Percentiles rank a stretch among this genome's conserved stretches.
Conservation (phyloP, 2,888 invertebrate genomes). For the Papilio demoleus region DNA sequence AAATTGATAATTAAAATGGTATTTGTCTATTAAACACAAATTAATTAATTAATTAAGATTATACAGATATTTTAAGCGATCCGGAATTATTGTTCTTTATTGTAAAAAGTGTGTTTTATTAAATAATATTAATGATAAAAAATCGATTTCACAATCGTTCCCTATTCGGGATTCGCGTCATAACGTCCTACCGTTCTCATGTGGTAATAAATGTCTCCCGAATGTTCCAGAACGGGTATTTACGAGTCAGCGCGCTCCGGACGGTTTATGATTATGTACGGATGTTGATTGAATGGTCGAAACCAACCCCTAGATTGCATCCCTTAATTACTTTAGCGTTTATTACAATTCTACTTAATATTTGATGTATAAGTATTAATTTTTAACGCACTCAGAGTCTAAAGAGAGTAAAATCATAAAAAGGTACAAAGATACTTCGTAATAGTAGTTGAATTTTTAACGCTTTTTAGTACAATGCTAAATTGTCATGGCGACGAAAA, state of each 20-base stretch:
- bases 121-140: neutral
- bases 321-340: conserved; percentile 43
- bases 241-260: conserved; percentile 65
- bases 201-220: conserved; percentile 66
- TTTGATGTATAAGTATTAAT: neutral
- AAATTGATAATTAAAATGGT: no score
- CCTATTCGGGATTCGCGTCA: conserved; percentile 64
- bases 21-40: no score
- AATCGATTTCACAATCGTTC: conserved; percentile 33
- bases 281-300: conserved; percentile 79
- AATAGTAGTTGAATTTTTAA: no score
- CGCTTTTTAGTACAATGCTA: no score
- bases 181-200: conserved; percentile 65
- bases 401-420: no score
- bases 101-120: no score
- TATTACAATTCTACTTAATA: conserved; percentile 22
- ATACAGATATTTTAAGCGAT: no score
- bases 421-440: no score
- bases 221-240: conserved; percentile 64
- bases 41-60: no score
- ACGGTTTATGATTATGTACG: conserved; percentile 80
- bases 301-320: conserved; percentile 60
- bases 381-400: neutral
- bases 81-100: no score
- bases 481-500: no score